phyloP scores from a whole-genome alignment of 2,797 vertebrate genomes.

The Oreochromis mossambicus region DNA sequence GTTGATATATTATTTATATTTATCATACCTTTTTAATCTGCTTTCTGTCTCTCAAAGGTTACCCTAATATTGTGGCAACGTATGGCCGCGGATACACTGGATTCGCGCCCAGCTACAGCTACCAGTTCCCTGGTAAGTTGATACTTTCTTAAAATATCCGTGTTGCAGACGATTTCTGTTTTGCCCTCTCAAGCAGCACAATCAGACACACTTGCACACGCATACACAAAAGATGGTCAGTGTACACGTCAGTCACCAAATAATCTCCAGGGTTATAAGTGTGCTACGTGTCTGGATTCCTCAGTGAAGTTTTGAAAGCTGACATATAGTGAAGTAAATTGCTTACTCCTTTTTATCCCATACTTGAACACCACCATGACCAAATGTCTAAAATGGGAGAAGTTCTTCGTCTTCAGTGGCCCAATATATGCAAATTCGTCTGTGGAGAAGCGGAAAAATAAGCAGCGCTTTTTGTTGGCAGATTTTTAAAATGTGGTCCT shows the following conservation, averaged over 20 bases:
- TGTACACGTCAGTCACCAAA: constrained; percentile 52
- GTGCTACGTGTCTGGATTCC: constrained; percentile 53
- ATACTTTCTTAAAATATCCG: constrained; percentile 42
- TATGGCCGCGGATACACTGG: constrained; percentile 98
- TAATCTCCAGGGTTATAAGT: constrained; percentile 59
- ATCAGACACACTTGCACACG: constrained; percentile 5
- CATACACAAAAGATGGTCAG: constrained; percentile 38
- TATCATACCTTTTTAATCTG: not conserved
- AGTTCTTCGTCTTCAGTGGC: constrained; percentile 32
- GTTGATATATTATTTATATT: not conserved
- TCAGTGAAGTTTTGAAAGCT: constrained; percentile 53
- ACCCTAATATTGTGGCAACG: constrained; percentile 98
- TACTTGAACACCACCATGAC: constrained; percentile 63
- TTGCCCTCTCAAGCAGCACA: constrained; percentile 26
- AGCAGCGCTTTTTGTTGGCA: constrained; percentile 47
- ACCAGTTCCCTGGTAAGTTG: constrained; percentile 96
- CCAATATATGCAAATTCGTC: constrained; percentile 72
- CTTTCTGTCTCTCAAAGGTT: constrained; percentile 78
- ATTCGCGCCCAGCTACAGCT: constrained; percentile 98
- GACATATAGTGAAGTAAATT: constrained; percentile 60
- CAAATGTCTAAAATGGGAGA: constrained; percentile 60
- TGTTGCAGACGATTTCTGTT: constrained; percentile 30
- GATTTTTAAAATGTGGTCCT: constrained; percentile 45
- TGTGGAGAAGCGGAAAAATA: constrained; percentile 53
- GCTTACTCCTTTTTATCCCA: constrained; percentile 53